Conservation (phyloP, 2,888 invertebrate species). For the Onchidella celtica region DNA sequence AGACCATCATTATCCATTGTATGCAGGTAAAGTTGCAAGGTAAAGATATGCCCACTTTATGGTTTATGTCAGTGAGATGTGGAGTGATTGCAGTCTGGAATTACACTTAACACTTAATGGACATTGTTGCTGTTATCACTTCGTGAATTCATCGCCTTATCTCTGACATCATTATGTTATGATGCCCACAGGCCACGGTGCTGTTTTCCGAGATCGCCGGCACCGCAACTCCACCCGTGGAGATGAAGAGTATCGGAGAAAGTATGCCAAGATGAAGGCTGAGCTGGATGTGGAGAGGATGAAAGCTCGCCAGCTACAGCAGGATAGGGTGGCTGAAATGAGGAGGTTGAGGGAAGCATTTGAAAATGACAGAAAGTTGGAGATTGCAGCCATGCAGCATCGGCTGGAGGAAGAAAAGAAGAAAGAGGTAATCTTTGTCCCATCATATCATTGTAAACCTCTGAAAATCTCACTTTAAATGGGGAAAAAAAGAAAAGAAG, state of each 20-base stretch:
- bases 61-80: too few species aligned
- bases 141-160: too few species aligned
- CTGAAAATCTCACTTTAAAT: too few species aligned
- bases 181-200: conserved; percentile 28
- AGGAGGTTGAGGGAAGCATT: conserved; percentile 65
- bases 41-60: too few species aligned
- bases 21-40: too few species aligned
- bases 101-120: too few species aligned
- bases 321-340: conserved; percentile 71
- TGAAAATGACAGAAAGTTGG: conserved; percentile 66
- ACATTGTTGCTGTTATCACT: too few species aligned
- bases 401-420: conserved; percentile 64
- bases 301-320: conserved; percentile 67
- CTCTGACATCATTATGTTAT: too few species aligned
- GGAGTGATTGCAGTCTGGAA: too few species aligned
- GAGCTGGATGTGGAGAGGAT: conserved; percentile 72
- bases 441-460: too few species aligned
- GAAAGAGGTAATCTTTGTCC: conserved; percentile 60
- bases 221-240: conserved; percentile 36
- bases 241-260: conserved; percentile 42
- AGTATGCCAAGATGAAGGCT: conserved; percentile 61
- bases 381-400: conserved; percentile 60
- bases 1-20: too few species aligned
- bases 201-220: conserved; percentile 47
- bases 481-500: too few species aligned